Conservation (phyloP, 2,888 invertebrate genomes). For the Cactoblastis cactorum region DNA sequence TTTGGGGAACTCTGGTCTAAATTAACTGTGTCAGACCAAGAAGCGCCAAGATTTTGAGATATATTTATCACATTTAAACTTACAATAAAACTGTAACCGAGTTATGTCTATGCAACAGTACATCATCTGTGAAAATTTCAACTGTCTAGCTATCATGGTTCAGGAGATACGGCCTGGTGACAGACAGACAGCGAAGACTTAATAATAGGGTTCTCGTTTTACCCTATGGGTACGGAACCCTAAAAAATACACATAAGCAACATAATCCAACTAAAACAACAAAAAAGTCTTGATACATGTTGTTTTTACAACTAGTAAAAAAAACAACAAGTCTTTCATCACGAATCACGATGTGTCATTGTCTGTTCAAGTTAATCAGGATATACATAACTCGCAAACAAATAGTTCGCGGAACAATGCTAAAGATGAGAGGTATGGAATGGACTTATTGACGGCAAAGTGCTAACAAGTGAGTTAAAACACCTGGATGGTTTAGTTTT, state of each 20-base stretch:
- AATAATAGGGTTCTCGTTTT: no score
- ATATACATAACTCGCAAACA: conserved; percentile 3
- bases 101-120: no score
- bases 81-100: no score
- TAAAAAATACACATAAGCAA: no score
- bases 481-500: not conserved
- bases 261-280: not conserved
- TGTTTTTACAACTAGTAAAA: not conserved
- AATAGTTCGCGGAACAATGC: conserved; percentile 2
- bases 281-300: not conserved
- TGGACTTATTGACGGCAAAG: conserved; percentile 1
- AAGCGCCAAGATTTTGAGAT: not conserved
- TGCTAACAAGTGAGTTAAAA: not conserved
- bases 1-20: no score
- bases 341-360: conserved; percentile 3
- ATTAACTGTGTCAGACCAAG: not conserved
- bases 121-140: no score
- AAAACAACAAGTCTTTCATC: not conserved
- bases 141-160: no score
- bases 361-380: not conserved
- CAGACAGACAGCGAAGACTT: no score
- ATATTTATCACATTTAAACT: no score
- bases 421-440: conserved; percentile 2
- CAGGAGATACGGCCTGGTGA: no score
- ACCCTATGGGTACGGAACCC: no score